Conservation (phyloP, 2,888 invertebrate species). For the Apocheima hispidaria region DNA sequence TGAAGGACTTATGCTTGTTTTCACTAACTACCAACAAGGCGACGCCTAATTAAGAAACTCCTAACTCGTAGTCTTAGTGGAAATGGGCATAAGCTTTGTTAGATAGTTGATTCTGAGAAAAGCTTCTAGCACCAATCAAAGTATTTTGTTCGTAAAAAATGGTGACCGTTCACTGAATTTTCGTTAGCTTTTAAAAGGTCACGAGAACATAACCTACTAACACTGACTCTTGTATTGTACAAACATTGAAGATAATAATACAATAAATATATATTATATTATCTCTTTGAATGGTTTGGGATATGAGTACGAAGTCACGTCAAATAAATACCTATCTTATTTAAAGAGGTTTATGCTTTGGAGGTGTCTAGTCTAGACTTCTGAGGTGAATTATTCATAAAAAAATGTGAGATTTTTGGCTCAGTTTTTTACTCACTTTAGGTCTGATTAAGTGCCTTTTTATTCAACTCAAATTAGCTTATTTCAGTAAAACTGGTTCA, state of each 20-base stretch:
- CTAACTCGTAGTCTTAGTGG: no score
- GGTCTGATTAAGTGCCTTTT: no score
- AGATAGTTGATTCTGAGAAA: background rate
- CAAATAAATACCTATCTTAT: conserved; percentile 11
- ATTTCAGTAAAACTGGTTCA: no score
- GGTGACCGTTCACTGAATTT: conserved; percentile 2
- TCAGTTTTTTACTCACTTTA: no score
- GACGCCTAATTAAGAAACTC: no score
- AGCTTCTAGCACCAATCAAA: background rate
- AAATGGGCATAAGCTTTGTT: background rate
- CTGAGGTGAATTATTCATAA: conserved; percentile 3
- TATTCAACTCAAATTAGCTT: no score
- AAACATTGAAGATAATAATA: conserved; percentile 8
- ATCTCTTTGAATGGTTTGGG: background rate
- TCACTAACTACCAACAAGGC: no score
- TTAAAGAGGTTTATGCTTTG: conserved; percentile 11
- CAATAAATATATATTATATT: no score
- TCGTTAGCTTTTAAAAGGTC: conserved; percentile 7
- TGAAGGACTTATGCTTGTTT: no score
- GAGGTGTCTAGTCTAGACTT: conserved; percentile 13
- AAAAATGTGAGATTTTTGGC: no score
- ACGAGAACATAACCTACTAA: background rate
- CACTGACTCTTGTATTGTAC: background rate
- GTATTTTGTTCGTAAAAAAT: background rate
- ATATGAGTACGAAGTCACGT: conserved; percentile 4